Percentiles rank a stretch among this genome's conserved stretches.
Evolutionary conservation across 2,888 invertebrate species (phyloP).

Genomic region (Heliconius ismenius): DNA sequence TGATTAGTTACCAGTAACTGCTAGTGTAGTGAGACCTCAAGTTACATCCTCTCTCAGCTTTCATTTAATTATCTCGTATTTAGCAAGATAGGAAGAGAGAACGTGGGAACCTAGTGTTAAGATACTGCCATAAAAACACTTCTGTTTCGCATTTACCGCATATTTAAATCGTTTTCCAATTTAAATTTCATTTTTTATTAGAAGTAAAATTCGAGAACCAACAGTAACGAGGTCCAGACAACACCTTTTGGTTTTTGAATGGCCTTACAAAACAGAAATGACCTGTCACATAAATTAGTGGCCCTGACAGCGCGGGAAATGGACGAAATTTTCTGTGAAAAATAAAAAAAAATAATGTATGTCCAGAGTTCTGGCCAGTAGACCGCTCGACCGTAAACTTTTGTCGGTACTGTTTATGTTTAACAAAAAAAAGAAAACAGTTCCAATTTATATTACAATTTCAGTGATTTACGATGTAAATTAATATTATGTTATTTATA

Average conservation of each 20-base stretch:
- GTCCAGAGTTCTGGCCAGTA: constrained; percentile 22
- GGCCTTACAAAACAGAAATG: constrained; percentile 50
- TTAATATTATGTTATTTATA: constrained; percentile 2
- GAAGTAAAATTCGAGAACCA: neutral
- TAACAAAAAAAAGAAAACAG: constrained; percentile 18
- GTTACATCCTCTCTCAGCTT: no score
- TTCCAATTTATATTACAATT: constrained; percentile 2
- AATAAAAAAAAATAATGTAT: constrained; percentile 27
- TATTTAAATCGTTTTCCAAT: no score
- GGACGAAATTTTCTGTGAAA: constrained; percentile 49
- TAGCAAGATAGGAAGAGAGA: no score
- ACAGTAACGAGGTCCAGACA: constrained; percentile 10
- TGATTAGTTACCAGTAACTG: no score
- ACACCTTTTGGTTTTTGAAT: constrained; percentile 42
- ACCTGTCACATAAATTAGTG: constrained; percentile 63
- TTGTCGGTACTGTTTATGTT: constrained; percentile 17
- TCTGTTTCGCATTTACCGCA: no score
- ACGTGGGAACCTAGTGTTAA: no score
- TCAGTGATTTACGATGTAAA: constrained; percentile 8
- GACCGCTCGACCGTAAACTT: constrained; percentile 18
- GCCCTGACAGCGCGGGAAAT: constrained; percentile 53
- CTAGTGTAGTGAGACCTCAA: no score
- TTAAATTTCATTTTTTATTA: no score
- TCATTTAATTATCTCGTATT: no score
- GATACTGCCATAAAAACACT: no score